Evolutionary conservation across 2,888 invertebrate species (phyloP).

Genomic region (Alloplasta piceator): DNA sequence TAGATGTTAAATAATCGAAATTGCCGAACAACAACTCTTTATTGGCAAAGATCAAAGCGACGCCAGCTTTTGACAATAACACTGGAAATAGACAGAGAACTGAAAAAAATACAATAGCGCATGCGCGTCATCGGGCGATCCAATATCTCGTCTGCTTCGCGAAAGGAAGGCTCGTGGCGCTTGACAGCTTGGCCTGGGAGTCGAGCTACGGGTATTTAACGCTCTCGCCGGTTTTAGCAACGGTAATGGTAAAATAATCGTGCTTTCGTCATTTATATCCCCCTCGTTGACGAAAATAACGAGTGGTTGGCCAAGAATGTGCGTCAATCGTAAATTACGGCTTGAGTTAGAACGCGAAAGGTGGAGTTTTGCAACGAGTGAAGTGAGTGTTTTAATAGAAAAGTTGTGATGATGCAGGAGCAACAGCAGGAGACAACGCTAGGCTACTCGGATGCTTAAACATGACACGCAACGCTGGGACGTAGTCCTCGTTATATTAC

Average conservation of each 20-base stretch:
- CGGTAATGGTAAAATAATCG: conserved; percentile 11
- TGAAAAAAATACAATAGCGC: conserved; percentile 32
- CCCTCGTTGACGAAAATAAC: conserved; percentile 18
- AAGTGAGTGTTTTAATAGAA: conserved; percentile 20
- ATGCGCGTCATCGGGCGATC: conserved; percentile 52
- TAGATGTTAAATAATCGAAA: too few species aligned
- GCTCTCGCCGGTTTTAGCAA: conserved; percentile 36
- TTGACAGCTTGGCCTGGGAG: conserved; percentile 65
- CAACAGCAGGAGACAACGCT: conserved; percentile 48
- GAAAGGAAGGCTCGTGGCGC: conserved; percentile 64
- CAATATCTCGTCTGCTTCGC: conserved; percentile 58
- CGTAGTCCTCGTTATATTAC: conserved; percentile 22
- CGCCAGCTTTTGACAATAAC: too few species aligned
- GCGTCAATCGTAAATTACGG: conserved; percentile 49
- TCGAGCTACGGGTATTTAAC: conserved; percentile 50
- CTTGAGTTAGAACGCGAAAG: conserved; percentile 46
- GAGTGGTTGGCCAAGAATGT: conserved; percentile 51
- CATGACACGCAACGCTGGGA: conserved; percentile 55
- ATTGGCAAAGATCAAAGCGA: too few species aligned
- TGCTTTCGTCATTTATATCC: neutral
- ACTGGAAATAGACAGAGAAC: too few species aligned
- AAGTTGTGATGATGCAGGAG: conserved; percentile 59
- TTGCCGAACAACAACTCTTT: too few species aligned
- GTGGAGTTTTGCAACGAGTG: conserved; percentile 39
- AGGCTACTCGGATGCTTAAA: conserved; percentile 56